These are phyloP conservation scores for Hermatobates lingyangjiaoensis DNA, from an alignment of 1,140 invertebrate species.

Conservation along the genomic window DNA sequence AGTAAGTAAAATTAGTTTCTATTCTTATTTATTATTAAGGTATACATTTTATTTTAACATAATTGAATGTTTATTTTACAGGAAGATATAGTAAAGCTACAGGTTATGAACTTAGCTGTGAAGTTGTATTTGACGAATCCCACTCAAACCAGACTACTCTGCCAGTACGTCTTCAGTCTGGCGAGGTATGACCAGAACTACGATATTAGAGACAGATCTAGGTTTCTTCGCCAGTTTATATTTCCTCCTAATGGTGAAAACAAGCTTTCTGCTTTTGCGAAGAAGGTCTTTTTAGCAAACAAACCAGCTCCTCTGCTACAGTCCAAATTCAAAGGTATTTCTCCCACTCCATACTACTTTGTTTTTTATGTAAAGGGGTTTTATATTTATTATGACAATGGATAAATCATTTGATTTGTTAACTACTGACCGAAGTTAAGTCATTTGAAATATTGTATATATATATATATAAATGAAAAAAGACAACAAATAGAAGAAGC, in stretches of 20 bases:
- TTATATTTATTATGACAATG: too few relatives aligned
- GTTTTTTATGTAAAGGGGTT: too few relatives aligned
- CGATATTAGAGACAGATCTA: slow-evolving; percentile 84
- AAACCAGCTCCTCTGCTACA: slow-evolving; percentile 80
- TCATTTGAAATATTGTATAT: too few relatives aligned
- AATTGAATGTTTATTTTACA: slow-evolving; percentile 24
- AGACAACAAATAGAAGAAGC: too few relatives aligned
- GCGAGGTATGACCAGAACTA: slow-evolving; percentile 97
- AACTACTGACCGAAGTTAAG: too few relatives aligned
- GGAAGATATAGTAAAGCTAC: slow-evolving; percentile 91
- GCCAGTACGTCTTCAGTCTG: slow-evolving; percentile 87
- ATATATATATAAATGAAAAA: too few relatives aligned
- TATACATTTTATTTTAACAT: background rate
- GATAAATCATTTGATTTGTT: too few relatives aligned
- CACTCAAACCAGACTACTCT: slow-evolving; percentile 66
- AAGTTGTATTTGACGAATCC: slow-evolving; percentile 83
- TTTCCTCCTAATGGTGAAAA: slow-evolving; percentile 35
- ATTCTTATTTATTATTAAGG: background rate
- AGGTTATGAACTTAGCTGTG: slow-evolving; percentile 85
- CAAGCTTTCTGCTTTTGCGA: slow-evolving; percentile 46
- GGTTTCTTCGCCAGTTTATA: slow-evolving; percentile 68
- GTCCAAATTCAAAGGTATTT: slow-evolving; percentile 42
- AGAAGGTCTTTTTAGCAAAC: slow-evolving; percentile 69
- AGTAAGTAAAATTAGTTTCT: background rate
- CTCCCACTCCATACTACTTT: too few relatives aligned